A percentile compares a stretch with the other conserved stretches of the same genome.
These are phyloP conservation scores for Meandrina meandrites DNA, from an alignment of 92 coral and sea anemone species.

Conservation along the genomic window DNA sequence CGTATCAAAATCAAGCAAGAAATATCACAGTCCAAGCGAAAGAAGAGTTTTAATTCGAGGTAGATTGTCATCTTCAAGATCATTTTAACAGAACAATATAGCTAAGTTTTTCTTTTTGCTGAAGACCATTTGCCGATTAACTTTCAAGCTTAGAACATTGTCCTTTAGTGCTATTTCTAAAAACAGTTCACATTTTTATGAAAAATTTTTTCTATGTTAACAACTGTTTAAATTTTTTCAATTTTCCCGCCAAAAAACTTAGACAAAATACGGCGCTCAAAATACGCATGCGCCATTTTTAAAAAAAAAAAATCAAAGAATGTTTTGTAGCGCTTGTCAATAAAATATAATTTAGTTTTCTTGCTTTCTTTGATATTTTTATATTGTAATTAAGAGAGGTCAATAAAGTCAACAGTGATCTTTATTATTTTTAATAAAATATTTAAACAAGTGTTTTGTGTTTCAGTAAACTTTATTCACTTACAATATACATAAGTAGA, in stretches of 20 bases:
- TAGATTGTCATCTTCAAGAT: neutral
- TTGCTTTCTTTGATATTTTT: neutral
- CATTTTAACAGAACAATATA: no score
- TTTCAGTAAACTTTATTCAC: neutral
- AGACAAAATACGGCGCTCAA: neutral
- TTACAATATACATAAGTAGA: no score
- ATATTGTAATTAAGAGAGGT: no score
- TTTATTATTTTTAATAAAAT: no score
- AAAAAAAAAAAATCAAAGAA: no score
- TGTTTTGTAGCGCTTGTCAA: no score
- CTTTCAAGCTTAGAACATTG: no score
- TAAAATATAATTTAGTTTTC: neutral
- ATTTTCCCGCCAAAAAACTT: neutral
- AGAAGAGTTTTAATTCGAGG: neutral
- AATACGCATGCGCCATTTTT: slow-evolving; percentile 8
- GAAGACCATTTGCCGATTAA: neutral
- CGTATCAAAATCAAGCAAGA: neutral
- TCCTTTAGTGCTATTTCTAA: no score
- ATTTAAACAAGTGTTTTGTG: neutral
- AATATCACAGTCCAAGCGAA: no score
- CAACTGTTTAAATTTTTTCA: neutral
- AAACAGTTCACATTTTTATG: neutral
- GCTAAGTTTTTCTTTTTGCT: neutral
- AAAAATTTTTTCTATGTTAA: neutral
- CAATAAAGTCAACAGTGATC: neutral